Evolutionary conservation across 2,113 vertebrate genomes (phyloP), one percentile per base, ranked within the genome.

Genomic region (Reinhardtius hippoglossoides): DNA sequence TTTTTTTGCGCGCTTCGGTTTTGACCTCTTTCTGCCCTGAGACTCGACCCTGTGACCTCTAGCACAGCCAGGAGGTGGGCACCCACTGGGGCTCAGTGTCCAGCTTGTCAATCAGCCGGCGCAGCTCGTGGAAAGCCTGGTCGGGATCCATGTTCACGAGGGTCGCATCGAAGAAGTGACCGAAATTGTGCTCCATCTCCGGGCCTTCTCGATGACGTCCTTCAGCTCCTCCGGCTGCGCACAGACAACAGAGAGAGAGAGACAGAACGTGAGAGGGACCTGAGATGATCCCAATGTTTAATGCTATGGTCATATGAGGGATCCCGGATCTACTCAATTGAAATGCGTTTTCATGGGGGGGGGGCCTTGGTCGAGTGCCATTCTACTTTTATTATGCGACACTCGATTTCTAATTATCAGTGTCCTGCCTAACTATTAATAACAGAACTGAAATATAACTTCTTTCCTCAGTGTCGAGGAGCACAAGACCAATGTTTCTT

Each of bases 41-140:
- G 61, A 52, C 71, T 37, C 21, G 21, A 52, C 62, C 63, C 46
- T 9, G 16, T 40, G 48, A 37, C 72, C 58, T 62, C 84, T 84
- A 94, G 78, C 95, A 95, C 67, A 99, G 92, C 98, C 98, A 99
- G 67, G 96, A 95, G 10, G 96, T 97, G 24, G 98, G 97, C 55
- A 98, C 97, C 97, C 97, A 99, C 93, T 99, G 98, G n/a, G 98
- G 97, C 89, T 98, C 97, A 4, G 96, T 97, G 92, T 99, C 98
- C 58, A 99, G 95, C 92, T 96, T 97, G 80, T 97, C 96, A 85
- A 98, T 96, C 87, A 98, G 89, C 44, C 96, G 92, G 76, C 95
- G 93, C 67, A 99, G 91, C 88, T 99, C 97, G 44, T 96, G 95
- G 91, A 96, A 96, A 0, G 96, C 96, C 87, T 96, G 97, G 70